A percentile compares a stretch with the other conserved stretches of the same genome.
These are phyloP conservation scores for Tragelaphus strepsiceros DNA, from an alignment of 2,113 vertebrate genomes.

Conservation along the genomic window DNA sequence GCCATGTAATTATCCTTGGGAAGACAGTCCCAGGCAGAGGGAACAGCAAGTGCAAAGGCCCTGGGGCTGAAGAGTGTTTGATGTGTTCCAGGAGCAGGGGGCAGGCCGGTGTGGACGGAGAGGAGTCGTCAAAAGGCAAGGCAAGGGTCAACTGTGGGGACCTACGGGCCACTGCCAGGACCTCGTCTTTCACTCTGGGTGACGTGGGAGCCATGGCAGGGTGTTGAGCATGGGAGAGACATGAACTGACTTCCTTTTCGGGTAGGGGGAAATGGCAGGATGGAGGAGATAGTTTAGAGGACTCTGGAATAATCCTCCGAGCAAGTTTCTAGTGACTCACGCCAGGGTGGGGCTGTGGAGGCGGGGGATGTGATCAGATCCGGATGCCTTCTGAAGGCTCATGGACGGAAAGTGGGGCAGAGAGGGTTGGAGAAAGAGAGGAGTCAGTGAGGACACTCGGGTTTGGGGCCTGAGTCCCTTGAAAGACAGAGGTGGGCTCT, in stretches of 20 bases:
- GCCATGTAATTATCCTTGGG: neutral
- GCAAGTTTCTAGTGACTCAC: neutral
- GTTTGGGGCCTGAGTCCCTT: neutral
- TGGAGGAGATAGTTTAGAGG: neutral
- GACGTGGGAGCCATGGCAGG: neutral
- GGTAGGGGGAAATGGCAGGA: neutral
- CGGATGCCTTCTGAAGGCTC: neutral
- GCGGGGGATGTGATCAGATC: neutral
- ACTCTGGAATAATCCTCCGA: neutral
- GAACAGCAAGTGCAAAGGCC: neutral
- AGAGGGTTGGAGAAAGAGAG: neutral
- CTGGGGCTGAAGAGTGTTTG: neutral
- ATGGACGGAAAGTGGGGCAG: neutral
- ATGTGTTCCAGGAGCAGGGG: neutral
- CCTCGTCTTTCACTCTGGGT: neutral
- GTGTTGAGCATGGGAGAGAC: neutral
- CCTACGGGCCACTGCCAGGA: neutral
- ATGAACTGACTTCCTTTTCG: neutral
- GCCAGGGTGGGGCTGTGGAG: neutral
- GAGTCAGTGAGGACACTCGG: neutral
- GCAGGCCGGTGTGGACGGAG: neutral
- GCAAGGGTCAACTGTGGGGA: rapidly evolving
- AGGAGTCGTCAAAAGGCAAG: neutral
- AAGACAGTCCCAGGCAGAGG: neutral
- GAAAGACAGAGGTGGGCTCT: neutral